Base-by-base conservation (phyloP, 2,113 vertebrate genomes). In the Chinchilla lanigera region DNA sequence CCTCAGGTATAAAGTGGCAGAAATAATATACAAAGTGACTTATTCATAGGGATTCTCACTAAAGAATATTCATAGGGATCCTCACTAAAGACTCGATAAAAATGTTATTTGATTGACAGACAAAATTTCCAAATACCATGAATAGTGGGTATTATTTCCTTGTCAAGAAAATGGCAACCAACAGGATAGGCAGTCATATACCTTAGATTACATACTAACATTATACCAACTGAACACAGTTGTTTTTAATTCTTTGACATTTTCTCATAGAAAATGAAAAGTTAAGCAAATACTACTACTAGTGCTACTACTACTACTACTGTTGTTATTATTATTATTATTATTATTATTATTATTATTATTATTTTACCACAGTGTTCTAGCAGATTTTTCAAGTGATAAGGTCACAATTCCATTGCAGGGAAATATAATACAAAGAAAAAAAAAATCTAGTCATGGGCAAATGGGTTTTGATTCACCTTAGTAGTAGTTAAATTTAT, bases 101-200 rank as follows among this genome's bases (percentile, higher is more conserved):
- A 90, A 41, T 94, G 13, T 58, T 78, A 83, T 90, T 90, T 91
- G 38, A 90, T 17, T 54, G 7, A 81, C 26, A 58, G 33, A 10
- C 2, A 94, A 94, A 87, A 47, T 97, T 73, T 94, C 19, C 17
- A 84, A 87, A 71, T 90, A 65, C 9, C 7, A 87, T 87, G 75
- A 92, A 87, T 83, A 5, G 73, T 67, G 56, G 1, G 1, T 89
- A 52, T 56, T n/a, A 38, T 69, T 85, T 92, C 19, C 30, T 80
- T 86, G 20, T 77, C 3, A 77, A 63, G 11, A 47, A 87, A 97
- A 90, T 28, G 11, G 38, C 12, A 93, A 90, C 56, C 19, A 38
- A 20, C 38, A 89, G 22, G 20, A 56, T 82, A 26, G 10, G 52
- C 1, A 33, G 2, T 30, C 88, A 69, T 1, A 90, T 35, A 77